Conservation (phyloP, 2,113 vertebrate species). For the Coreoperca whiteheadi region DNA sequence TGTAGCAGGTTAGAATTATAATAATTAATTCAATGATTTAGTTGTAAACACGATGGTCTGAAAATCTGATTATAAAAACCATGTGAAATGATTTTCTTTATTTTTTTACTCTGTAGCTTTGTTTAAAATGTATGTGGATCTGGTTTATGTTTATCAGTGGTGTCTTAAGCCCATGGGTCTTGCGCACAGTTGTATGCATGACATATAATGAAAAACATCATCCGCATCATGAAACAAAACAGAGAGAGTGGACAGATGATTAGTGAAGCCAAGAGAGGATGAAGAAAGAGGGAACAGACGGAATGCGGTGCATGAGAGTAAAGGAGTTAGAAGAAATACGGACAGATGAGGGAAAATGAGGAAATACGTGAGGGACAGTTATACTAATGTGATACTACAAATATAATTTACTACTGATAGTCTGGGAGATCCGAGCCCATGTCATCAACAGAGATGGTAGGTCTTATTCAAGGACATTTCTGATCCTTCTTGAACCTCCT, state of each 20-base stretch:
- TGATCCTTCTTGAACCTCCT: conserved; percentile 21
- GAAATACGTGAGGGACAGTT: neutral
- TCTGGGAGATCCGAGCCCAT: neutral
- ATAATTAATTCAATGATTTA: neutral
- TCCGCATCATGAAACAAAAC: conserved; percentile 2
- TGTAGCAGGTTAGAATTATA: neutral
- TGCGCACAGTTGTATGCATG: neutral
- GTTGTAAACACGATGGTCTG: neutral
- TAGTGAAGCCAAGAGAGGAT: neutral
- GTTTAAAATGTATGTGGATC: conserved; percentile 21
- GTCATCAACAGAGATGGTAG: conserved; percentile 4
- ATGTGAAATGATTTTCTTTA: neutral
- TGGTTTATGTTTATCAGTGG: conserved; percentile 44
- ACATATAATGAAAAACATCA: conserved; percentile 36
- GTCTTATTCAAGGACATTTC: conserved; percentile 13
- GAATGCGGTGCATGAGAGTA: neutral
- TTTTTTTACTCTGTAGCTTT: neutral
- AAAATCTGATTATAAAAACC: neutral
- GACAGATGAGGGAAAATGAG: neutral
- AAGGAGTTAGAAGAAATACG: neutral
- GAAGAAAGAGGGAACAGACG: neutral
- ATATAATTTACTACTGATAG: conserved; percentile 7
- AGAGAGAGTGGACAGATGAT: conserved; percentile 9
- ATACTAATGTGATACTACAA: neutral
- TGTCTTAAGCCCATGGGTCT: neutral